These are phyloP conservation scores for Zapornia atra DNA, from an alignment of 2,113 vertebrate species.

Conservation along the genomic window DNA sequence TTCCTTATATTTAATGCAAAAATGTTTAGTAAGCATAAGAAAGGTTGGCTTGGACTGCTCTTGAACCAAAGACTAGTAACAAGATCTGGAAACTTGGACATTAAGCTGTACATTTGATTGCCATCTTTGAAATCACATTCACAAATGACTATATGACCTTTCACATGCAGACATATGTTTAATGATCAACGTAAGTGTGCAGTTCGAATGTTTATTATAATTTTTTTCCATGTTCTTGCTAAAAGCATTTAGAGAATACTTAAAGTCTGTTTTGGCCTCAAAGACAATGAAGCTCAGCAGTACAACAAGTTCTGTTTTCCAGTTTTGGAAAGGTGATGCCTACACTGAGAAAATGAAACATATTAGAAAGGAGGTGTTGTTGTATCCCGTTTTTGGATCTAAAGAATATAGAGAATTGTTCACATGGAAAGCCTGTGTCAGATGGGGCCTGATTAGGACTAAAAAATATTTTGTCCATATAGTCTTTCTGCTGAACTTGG, in stretches of 20 bases:
- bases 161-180: not conserved
- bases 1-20: constrained; percentile 2
- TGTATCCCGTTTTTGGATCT: not conserved
- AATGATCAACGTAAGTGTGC: not conserved
- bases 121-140: not conserved
- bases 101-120: not conserved
- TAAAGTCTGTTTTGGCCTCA: not conserved
- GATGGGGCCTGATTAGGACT: not conserved
- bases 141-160: not conserved
- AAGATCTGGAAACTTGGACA: not conserved
- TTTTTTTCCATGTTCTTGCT: not conserved
- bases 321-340: not conserved
- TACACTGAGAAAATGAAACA: not conserved
- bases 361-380: not conserved
- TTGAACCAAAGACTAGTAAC: not conserved
- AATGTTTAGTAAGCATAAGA: not conserved
- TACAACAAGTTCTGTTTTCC: not conserved
- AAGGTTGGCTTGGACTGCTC: not conserved
- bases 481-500: not conserved
- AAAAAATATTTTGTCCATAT: not conserved
- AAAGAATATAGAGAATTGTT: not conserved
- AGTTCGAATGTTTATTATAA: not conserved
- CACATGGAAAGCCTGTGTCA: not conserved
- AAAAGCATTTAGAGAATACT: not conserved
- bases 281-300: not conserved